These are phyloP conservation scores for human (Homo sapiens) DNA, from an alignment of 2,113 vertebrate species.

Conservation along the genomic window GRCh38 chr21:41046001-41046500, in stretches of 20 bases:
- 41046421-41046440: background rate
- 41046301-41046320: background rate
- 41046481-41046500: background rate
- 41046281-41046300: too few species aligned
- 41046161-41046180: background rate
- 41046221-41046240: background rate
- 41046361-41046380: accelerated
- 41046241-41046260: background rate
- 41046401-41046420: background rate
- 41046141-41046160: background rate
- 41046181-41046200: background rate
- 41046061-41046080: background rate
- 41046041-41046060: background rate
- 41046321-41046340: background rate
- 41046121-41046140: background rate
- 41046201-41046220: too few species aligned
- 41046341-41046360: accelerated
- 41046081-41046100: background rate
- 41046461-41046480: background rate
- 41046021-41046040: accelerated
- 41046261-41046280: background rate
- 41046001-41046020: too few species aligned
- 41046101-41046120: background rate
- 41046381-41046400: background rate
- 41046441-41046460: accelerated